phyloP scores from a whole-genome alignment of 1,140 invertebrate genomes.

The Drosophila insularis region DNA sequence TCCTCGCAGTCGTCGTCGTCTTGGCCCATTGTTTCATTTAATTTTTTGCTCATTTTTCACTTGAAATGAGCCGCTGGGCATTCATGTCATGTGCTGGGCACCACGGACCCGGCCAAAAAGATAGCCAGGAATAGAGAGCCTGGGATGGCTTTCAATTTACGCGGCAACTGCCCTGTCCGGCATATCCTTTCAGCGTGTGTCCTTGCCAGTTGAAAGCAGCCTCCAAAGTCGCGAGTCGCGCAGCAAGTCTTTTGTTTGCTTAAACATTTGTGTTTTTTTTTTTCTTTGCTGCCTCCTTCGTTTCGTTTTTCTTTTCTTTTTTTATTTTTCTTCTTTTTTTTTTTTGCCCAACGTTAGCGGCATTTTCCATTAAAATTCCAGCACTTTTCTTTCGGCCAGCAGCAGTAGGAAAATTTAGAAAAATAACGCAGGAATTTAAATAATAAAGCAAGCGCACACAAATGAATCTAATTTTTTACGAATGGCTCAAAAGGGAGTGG shows the following conservation, averaged over 20 bases:
- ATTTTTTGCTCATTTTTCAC: constrained; percentile 81
- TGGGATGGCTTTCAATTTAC: constrained; percentile 71
- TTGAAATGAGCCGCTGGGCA: constrained; percentile 77
- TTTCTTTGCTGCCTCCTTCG: constrained; percentile 7
- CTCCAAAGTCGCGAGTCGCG: constrained; percentile 65
- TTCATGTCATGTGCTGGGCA: constrained; percentile 63
- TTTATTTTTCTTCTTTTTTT: constrained; percentile 35
- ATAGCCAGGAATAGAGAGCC: constrained; percentile 30
- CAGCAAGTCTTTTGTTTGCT: constrained; percentile 70
- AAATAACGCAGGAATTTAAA: constrained; percentile 79
- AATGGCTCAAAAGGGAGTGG: constrained; percentile 45
- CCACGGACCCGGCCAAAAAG: constrained; percentile 11
- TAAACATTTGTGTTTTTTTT: constrained; percentile 47
- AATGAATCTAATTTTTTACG: constrained; percentile 82
- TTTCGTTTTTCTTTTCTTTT: constrained; percentile 25
- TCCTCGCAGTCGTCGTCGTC: not conserved
- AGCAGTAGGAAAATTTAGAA: constrained; percentile 71
- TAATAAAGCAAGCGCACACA: constrained; percentile 78
- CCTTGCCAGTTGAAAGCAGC: constrained; percentile 70
- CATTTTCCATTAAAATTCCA: constrained; percentile 82
- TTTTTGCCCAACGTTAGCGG: constrained; percentile 55
- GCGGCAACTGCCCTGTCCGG: constrained; percentile 46
- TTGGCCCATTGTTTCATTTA: constrained; percentile 74
- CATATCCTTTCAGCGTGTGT: constrained; percentile 75
- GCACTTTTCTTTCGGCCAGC: constrained; percentile 45